These are phyloP conservation scores for Argyrosomus regius DNA, from an alignment of 2,797 vertebrate genomes.

Conservation along the genomic window DNA sequence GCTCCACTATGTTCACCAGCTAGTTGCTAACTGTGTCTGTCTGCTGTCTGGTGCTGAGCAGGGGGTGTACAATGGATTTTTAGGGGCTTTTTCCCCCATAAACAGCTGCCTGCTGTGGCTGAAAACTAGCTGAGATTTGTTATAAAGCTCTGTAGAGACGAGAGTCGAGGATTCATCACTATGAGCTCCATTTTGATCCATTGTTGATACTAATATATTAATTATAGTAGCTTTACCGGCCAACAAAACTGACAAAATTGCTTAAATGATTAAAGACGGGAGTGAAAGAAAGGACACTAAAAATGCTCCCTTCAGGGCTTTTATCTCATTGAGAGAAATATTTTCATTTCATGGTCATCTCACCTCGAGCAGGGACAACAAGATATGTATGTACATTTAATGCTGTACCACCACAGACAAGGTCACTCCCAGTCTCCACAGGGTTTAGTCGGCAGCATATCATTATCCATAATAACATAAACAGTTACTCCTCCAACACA, in stretches of 20 bases:
- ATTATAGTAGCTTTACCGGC: not conserved
- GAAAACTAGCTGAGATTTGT: not conserved
- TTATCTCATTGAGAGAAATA: not conserved
- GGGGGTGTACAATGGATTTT: not conserved
- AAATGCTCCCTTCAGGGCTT: conserved; percentile 5
- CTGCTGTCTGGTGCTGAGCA: not conserved
- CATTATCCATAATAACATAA: conserved; percentile 78
- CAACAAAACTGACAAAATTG: not conserved
- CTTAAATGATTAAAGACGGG: too few species aligned
- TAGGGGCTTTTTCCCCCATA: not conserved
- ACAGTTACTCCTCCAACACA: conserved; percentile 58
- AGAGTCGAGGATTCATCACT: not conserved
- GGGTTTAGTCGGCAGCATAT: conserved; percentile 63
- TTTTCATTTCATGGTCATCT: not conserved
- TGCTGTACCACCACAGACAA: conserved; percentile 49
- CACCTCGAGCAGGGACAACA: not conserved
- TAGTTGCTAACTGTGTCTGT: not conserved
- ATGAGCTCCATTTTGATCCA: not conserved
- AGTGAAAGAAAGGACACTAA: not conserved
- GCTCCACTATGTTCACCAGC: not conserved
- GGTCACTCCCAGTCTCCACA: conserved; percentile 62
- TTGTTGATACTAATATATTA: not conserved
- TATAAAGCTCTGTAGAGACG: not conserved
- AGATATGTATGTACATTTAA: not conserved
- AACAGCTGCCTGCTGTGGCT: not conserved